Evolutionary conservation across 2,888 invertebrate genomes (phyloP).

Genomic region (Cephalotes varians): DNA sequence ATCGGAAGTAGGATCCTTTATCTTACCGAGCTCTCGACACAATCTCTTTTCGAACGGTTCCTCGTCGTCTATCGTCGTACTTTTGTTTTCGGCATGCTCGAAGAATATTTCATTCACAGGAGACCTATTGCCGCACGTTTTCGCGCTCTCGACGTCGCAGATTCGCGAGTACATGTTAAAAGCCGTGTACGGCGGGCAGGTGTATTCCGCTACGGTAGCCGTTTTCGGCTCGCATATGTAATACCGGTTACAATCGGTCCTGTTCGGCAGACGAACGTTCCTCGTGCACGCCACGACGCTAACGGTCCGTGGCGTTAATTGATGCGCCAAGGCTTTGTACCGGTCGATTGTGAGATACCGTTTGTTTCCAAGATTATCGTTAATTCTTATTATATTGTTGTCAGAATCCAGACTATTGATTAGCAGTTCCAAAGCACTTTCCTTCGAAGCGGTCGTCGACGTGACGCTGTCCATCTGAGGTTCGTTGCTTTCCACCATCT

Average conservation of each 20-base stretch:
- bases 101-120: not conserved
- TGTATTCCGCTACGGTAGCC: constrained; percentile 85
- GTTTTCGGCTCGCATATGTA: constrained; percentile 86
- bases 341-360: constrained; percentile 77
- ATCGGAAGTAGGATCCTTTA: constrained; percentile 85
- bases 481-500: constrained; percentile 19
- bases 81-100: not conserved
- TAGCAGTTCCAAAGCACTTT: constrained; percentile 32
- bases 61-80: not conserved
- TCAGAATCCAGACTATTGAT: constrained; percentile 58
- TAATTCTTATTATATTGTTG: constrained; percentile 73
- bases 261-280: constrained; percentile 86
- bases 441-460: constrained; percentile 3
- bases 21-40: constrained; percentile 85
- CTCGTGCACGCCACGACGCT: constrained; percentile 85
- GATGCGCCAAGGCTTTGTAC: constrained; percentile 72
- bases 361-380: constrained; percentile 73
- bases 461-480: constrained; percentile 14
- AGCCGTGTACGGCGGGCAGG: constrained; percentile 86
- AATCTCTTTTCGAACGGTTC: not conserved
- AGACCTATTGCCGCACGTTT: constrained; percentile 77
- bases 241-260: constrained; percentile 86
- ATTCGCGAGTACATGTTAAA: constrained; percentile 86
- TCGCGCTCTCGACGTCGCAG: constrained; percentile 85
- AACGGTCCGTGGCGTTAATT: constrained; percentile 67